These are phyloP conservation scores for Rhingia campestris DNA, from an alignment of 2,888 invertebrate genomes.

Conservation along the genomic window DNA sequence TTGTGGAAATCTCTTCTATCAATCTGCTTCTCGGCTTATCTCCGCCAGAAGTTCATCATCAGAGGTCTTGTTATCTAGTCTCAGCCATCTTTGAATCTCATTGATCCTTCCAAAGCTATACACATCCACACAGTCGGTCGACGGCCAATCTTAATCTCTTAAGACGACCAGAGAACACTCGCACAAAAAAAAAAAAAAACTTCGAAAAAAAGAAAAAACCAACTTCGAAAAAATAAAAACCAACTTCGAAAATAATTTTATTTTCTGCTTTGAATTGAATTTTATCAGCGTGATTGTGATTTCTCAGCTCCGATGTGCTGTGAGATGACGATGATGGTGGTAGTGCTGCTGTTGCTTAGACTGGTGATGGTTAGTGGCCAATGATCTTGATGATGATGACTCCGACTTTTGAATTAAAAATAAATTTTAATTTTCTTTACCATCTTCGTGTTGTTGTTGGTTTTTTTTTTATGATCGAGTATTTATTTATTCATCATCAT, in stretches of 20 bases:
- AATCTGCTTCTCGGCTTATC: conserved; percentile 62
- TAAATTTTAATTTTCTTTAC: conserved; percentile 35
- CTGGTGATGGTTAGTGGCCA: conserved; percentile 54
- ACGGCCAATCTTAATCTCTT: conserved; percentile 56
- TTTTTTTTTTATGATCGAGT: conserved; percentile 16
- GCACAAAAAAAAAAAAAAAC: conserved; percentile 6
- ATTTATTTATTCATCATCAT: conserved; percentile 44
- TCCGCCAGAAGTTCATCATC: conserved; percentile 59
- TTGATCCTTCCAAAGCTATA: conserved; percentile 51
- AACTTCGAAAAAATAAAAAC: neutral
- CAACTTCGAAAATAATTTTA: conserved; percentile 48
- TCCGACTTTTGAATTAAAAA: conserved; percentile 55
- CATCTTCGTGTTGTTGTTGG: conserved; percentile 1
- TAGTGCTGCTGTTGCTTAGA: neutral
- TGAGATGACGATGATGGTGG: neutral
- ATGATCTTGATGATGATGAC: conserved; percentile 60
- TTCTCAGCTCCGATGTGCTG: conserved; percentile 13
- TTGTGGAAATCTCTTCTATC: conserved; percentile 51
- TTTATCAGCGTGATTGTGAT: conserved; percentile 65
- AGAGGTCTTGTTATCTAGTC: conserved; percentile 65
- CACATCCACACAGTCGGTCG: conserved; percentile 20
- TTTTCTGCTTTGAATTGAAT: conserved; percentile 60
- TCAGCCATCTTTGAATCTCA: conserved; percentile 62
- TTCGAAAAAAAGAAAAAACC: neutral
- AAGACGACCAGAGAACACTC: neutral